Base-by-base conservation (phyloP, 2,888 invertebrate species). In the Pilophorus perplexus region DNA sequence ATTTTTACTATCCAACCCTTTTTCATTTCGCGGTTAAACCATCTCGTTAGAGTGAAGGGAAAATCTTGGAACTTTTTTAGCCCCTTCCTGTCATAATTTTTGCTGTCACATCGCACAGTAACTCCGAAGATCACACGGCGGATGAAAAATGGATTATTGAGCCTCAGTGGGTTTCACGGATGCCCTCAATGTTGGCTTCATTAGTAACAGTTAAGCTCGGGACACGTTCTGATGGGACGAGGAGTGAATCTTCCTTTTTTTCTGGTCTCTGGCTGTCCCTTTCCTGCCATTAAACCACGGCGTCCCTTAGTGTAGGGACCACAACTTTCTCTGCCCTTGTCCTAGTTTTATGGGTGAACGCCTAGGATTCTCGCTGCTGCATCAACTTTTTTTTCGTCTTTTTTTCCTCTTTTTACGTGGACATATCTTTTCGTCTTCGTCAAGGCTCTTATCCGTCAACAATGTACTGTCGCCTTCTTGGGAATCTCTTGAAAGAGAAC, bases 131-230 rank as follows among this genome's bases (percentile, higher is more conserved):
- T n/a, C n/a, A n/a, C n/a, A n/a, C n/a, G n/a, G n/a, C n/a, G n/a
- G n/a, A 59, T 59, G 59, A 59, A 59, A 59, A 59, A 59, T 59
- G 59, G 59, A 59, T 59, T 59, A 52, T 52, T 42, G 59, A 42
- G 42, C 18, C 37, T 40, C 42, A 12, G 23, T 40, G 16, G 59
- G 40, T 38, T 42, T 25, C 23, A 40, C 22, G 59, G 22, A 42
- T 59, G 59, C 22, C 59, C 59, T 59, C 40, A 59, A 59, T 59
- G 59, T 42, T 27, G 20, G 20, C 40, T 59, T 42, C 59, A 59
- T 59, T 59, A 59, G 59, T 59, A 25, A 28, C 52, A 52, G 52
- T 33, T 33, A 33, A 12, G 33, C 12, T 33, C 33, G 12, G 33
- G 12, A 8, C 33, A 33, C 33, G 33, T 33, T 12, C 33, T 33